Base-by-base conservation (phyloP, 2,113 vertebrate species). In the Echinops telfairi region DNA sequence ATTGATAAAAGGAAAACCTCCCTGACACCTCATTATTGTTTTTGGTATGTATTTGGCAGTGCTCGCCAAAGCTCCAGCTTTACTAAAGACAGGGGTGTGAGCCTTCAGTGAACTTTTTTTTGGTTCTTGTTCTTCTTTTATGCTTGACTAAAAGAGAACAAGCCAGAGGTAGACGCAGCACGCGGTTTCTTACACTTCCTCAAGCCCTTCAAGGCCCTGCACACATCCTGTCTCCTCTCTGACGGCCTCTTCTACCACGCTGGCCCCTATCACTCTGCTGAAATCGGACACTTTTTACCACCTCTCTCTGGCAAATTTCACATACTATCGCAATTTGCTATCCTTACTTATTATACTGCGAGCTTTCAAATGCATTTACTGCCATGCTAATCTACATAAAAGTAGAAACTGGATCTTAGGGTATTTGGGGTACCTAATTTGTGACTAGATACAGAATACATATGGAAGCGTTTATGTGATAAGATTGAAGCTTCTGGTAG, bases 301-400 rank as follows among this genome's bases (percentile, higher is more conserved):
- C 64, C 11, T 64, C 89, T 76, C 25, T 36, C 3, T 85, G 31
- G 3, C 43, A 29, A 20, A 70, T 58, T 47, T 19, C 38, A 75
- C 15, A 5, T 71, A 10, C n/a, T 47, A 1, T 77, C 92, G 82
- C 36, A 64, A 11, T 14, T 19, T n/a, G 19, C 16, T 31, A 47
- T 0, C 36, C 7, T 22, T 60, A 25, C 7, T 22, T 60, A 25
- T 68, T 38, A 2, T 58, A 53, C 47, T 53, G 12, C 12, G 29
- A 10, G 27, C 22, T 3, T 15, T 6, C 22, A 17, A 3, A 43
- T 53, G 23, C 5, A 7, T 62, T 80, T n/a, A 22, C 8, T 43
- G 25, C 9, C 22, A 23, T 2, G 23, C 43, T 16, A 15, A 33
- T 31, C 25, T 12, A 4, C 0, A 0, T 9, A 29, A 40, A 31